Percentiles rank a stretch among this genome's conserved stretches.
Evolutionary conservation across 2,113 vertebrate species (phyloP).

Genomic region (Castor canadensis): DNA sequence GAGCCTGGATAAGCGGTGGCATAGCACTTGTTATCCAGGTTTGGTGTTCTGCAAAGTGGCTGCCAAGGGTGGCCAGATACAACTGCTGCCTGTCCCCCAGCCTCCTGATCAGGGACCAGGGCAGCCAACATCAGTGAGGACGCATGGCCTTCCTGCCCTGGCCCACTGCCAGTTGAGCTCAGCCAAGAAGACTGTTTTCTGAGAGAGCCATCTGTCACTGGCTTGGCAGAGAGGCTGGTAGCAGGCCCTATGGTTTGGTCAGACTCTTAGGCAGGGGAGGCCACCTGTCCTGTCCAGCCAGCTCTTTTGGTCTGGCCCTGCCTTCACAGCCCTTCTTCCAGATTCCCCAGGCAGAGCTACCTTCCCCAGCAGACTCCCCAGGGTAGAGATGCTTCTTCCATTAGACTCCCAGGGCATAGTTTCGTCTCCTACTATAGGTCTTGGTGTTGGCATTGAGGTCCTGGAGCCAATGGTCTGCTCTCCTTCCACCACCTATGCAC

Average conservation of each 20-base stretch:
- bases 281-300: conserved; percentile 60
- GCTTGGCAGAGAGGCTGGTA: conserved; percentile 54
- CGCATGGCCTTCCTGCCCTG: conserved; percentile 49
- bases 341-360: not conserved
- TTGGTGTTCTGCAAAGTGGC: not conserved
- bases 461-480: not conserved
- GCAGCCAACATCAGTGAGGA: conserved; percentile 4
- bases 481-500: not conserved
- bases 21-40: not conserved
- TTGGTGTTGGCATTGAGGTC: not conserved
- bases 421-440: not conserved
- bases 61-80: not conserved
- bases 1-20: not conserved
- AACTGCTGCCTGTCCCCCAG: not conserved
- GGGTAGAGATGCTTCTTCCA: not conserved
- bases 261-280: conserved; percentile 21
- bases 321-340: not conserved
- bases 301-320: not conserved
- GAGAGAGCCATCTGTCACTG: conserved; percentile 64
- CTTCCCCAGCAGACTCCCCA: not conserved
- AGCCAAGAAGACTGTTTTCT: conserved; percentile 56
- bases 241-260: conserved; percentile 16
- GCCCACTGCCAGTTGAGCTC: conserved; percentile 5
- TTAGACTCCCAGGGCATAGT: not conserved
- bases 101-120: not conserved